phyloP scores from a whole-genome alignment of 2,113 vertebrate species.

The Vulpes vulpes region DNA sequence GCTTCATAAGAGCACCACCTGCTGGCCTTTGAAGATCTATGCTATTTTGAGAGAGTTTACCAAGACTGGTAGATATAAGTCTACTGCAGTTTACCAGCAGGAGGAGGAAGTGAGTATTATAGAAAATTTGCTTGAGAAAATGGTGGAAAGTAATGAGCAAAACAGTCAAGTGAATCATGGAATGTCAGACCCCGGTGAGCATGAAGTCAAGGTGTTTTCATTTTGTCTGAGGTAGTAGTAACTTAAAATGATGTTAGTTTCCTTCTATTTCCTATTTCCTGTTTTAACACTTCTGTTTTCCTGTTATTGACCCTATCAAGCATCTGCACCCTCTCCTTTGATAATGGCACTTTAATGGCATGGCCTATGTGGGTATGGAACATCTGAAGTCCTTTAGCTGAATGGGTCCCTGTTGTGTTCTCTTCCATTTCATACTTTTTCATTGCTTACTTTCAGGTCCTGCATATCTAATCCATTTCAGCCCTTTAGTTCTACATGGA shows the following conservation, averaged over 20 bases:
- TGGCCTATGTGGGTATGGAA: neutral
- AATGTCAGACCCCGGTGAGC: neutral
- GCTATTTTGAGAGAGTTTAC: slow-evolving; percentile 32
- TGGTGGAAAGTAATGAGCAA: slow-evolving; percentile 11
- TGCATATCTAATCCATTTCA: neutral
- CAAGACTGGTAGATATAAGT: neutral
- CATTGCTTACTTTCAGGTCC: neutral
- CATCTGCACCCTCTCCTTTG: neutral
- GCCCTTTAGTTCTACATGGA: neutral
- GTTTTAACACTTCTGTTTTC: neutral
- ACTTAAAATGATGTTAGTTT: neutral
- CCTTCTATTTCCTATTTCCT: neutral
- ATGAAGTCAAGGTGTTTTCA: neutral
- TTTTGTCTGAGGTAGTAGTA: slow-evolving; percentile 63
- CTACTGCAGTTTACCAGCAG: slow-evolving; percentile 3
- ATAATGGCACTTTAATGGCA: neutral
- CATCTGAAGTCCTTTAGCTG: neutral
- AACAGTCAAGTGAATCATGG: neutral
- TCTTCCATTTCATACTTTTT: neutral
- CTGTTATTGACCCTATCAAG: slow-evolving; percentile 17
- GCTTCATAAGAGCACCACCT: slow-evolving; percentile 84
- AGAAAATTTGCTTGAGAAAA: slow-evolving; percentile 57
- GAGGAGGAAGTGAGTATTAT: slow-evolving; percentile 50
- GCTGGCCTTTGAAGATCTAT: slow-evolving; percentile 75
- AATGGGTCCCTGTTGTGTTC: neutral